A percentile compares a stretch with the other conserved stretches of the same genome.
Conservation (phyloP, 2,888 invertebrate species). For the Ischnura elegans region DNA sequence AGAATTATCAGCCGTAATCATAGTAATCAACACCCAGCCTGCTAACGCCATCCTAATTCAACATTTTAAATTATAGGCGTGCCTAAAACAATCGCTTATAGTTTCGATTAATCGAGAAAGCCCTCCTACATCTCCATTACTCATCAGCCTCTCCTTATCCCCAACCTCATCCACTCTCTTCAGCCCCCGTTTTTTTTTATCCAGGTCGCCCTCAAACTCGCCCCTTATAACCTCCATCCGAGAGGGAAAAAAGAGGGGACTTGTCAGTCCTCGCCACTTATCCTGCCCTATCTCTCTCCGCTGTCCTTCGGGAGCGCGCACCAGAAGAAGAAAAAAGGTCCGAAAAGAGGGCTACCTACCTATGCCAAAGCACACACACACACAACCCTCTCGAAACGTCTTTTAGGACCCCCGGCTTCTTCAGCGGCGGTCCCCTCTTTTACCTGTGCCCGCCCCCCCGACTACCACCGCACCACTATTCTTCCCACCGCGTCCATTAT, state of each 20-base stretch:
- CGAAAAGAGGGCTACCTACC: not conserved
- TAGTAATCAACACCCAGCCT: too few species aligned
- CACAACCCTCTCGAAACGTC: not conserved
- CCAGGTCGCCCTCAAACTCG: not conserved
- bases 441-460: slow-evolving; percentile 1
- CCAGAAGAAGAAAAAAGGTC: not conserved
- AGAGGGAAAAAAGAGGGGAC: not conserved
- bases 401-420: slow-evolving; percentile 21
- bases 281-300: slow-evolving; percentile 34
- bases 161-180: not conserved
- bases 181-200: not conserved
- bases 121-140: not conserved
- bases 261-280: not conserved
- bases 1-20: too few species aligned
- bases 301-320: not conserved
- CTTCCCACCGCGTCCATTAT: slow-evolving; percentile 35
- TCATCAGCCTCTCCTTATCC: not conserved
- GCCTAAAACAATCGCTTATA: too few species aligned
- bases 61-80: too few species aligned
- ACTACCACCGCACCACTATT: slow-evolving; percentile 28
- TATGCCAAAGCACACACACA: slow-evolving; percentile 13
- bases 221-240: not conserved
- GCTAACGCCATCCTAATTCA: too few species aligned
- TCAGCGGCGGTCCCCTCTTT: not conserved
- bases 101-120: too few species aligned